These are phyloP conservation scores for Melanargia galathea DNA, from an alignment of 2,888 invertebrate genomes.

Conservation along the genomic window DNA sequence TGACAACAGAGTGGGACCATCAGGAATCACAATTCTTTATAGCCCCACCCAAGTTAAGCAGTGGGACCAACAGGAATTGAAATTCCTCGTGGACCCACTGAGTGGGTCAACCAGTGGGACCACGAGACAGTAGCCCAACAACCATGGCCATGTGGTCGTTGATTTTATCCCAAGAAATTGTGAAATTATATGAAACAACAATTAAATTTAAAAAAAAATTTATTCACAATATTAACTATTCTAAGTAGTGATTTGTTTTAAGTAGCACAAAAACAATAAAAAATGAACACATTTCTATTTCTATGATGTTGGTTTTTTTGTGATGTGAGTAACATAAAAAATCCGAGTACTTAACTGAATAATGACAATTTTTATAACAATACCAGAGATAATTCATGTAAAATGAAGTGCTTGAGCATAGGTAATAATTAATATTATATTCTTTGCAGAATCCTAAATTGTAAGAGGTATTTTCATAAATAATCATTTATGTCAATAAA, in stretches of 20 bases:
- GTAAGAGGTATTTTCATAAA: not conserved
- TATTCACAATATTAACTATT: not conserved
- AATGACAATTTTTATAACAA: not conserved
- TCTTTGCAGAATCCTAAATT: not conserved
- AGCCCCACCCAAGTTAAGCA: too few species aligned
- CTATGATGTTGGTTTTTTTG: not conserved
- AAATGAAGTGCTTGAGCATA: not conserved
- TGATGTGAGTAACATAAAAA: not conserved
- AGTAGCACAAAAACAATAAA: not conserved
- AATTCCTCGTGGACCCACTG: too few species aligned
- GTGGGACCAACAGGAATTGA: too few species aligned
- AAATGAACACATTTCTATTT: not conserved
- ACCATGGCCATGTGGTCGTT: too few species aligned
- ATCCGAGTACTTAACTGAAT: not conserved
- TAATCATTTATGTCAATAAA: not conserved
- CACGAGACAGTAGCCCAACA: too few species aligned
- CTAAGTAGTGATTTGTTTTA: not conserved
- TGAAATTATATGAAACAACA: not conserved
- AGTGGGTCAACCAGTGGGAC: too few species aligned
- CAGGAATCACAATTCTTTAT: too few species aligned
- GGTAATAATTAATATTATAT: not conserved
- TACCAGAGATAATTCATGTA: not conserved
- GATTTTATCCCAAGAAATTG: not conserved
- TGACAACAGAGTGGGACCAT: too few species aligned
- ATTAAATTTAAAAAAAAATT: not conserved